Conservation (phyloP, 1,140 invertebrate genomes). For the Cotesia chilonis region DNA sequence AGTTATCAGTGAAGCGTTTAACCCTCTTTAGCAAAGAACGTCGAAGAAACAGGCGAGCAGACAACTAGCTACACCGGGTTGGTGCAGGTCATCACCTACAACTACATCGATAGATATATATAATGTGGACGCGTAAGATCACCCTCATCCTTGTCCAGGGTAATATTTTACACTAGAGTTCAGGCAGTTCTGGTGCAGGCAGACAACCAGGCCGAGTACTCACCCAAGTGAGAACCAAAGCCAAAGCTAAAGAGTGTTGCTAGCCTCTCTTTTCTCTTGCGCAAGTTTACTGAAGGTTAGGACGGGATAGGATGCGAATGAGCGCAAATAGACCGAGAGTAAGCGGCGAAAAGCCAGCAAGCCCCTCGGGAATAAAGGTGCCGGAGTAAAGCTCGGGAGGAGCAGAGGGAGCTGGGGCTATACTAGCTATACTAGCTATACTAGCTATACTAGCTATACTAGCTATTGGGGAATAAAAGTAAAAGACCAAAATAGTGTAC, state of each 20-base stretch:
- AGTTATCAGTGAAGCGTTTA: too few relatives aligned
- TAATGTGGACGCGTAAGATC: constrained; percentile 17
- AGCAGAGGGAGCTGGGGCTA: too few relatives aligned
- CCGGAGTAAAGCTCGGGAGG: constrained; percentile 17
- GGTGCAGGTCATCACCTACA: too few relatives aligned
- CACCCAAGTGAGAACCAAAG: not conserved
- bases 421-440: constrained; percentile 1
- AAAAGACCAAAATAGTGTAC: too few relatives aligned
- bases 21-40: too few relatives aligned
- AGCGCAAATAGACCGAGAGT: constrained; percentile 33
- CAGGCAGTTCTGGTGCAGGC: constrained; percentile 58
- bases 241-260: too few relatives aligned
- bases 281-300: constrained; percentile 15
- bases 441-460: not conserved
- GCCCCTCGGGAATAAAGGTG: constrained; percentile 22
- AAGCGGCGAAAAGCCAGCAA: constrained; percentile 35
- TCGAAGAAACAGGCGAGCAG: too few relatives aligned
- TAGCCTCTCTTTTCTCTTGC: constrained; percentile 14
- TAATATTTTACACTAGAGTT: constrained; percentile 61
- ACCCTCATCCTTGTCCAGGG: constrained; percentile 30
- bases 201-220: constrained; percentile 37
- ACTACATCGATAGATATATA: too few relatives aligned
- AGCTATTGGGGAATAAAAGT: constrained; percentile 5
- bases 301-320: constrained; percentile 26
- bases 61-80: not conserved